phyloP scores from a whole-genome alignment of 2,113 vertebrate genomes.

The Rhinoptilus africanus region DNA sequence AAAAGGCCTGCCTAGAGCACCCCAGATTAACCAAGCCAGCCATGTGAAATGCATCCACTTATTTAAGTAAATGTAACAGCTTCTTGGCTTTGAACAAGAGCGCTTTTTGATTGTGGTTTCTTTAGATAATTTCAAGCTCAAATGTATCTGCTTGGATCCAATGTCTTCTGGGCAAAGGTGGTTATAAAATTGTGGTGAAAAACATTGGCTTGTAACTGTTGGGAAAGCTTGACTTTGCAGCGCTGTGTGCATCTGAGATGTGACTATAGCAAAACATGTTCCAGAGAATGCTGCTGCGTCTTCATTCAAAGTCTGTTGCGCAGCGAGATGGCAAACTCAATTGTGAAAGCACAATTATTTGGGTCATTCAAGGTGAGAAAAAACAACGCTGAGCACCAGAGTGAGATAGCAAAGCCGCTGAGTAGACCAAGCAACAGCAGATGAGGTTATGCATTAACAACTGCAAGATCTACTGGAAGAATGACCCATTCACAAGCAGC shows the following conservation, averaged over 20 bases:
- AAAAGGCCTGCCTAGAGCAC: constrained; percentile 33
- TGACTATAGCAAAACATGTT: not conserved
- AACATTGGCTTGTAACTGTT: not conserved
- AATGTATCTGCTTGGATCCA: not conserved
- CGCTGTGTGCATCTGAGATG: not conserved
- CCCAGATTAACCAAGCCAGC: not conserved
- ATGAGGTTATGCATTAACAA: not conserved
- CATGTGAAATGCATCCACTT: not conserved
- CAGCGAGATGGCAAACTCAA: not conserved
- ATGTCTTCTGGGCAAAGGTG: not conserved
- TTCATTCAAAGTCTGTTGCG: not conserved
- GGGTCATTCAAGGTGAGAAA: not conserved
- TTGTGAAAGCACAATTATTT: not conserved
- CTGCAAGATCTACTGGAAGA: not conserved
- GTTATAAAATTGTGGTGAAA: not conserved
- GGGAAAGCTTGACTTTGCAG: not conserved
- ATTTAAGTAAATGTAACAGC: not conserved
- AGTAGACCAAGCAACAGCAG: not conserved
- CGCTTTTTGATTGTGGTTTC: not conserved
- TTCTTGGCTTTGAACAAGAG: not conserved
- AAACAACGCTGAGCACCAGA: not conserved
- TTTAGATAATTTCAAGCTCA: not conserved
- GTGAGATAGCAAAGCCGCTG: not conserved
- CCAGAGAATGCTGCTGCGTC: not conserved
- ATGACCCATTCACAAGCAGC: not conserved